A percentile compares a stretch with the other conserved stretches of the same genome.
phyloP scores from a whole-genome alignment of 2,797 vertebrate species.

The Chiropotes sagulatus region DNA sequence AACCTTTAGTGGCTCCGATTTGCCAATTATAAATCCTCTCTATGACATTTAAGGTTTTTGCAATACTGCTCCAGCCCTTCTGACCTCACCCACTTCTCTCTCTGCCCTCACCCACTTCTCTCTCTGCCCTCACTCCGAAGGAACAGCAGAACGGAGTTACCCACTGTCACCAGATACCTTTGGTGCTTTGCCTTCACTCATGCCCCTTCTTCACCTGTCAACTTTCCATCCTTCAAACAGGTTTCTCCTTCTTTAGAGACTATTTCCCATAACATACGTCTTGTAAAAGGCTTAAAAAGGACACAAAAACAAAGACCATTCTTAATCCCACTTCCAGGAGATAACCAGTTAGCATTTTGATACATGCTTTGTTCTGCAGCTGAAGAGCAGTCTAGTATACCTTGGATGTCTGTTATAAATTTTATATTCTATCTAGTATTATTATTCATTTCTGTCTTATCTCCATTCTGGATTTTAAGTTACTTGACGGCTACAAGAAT shows the following conservation, averaged over 20 bases:
- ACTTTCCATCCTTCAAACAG: background rate
- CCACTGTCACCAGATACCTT: background rate
- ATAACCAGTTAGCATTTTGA: background rate
- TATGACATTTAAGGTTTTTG: background rate
- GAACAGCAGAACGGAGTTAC: background rate
- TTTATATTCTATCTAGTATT: background rate
- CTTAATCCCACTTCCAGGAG: background rate
- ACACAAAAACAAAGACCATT: background rate
- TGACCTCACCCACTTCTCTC: background rate
- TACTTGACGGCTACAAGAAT: background rate
- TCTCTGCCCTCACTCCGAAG: background rate
- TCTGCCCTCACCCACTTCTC: background rate
- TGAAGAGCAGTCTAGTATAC: background rate
- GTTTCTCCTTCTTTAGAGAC: background rate
- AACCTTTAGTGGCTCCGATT: background rate
- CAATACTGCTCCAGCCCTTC: background rate
- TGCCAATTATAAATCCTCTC: background rate
- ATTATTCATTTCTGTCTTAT: background rate
- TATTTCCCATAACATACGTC: background rate
- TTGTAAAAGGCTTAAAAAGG: background rate
- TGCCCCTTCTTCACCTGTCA: background rate
- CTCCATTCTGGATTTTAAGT: constrained; percentile 14
- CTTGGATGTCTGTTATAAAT: background rate
- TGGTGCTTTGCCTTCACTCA: background rate
- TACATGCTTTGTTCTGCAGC: background rate